phyloP scores from a whole-genome alignment of 2,888 invertebrate species.

The Hecatera dysodea region DNA sequence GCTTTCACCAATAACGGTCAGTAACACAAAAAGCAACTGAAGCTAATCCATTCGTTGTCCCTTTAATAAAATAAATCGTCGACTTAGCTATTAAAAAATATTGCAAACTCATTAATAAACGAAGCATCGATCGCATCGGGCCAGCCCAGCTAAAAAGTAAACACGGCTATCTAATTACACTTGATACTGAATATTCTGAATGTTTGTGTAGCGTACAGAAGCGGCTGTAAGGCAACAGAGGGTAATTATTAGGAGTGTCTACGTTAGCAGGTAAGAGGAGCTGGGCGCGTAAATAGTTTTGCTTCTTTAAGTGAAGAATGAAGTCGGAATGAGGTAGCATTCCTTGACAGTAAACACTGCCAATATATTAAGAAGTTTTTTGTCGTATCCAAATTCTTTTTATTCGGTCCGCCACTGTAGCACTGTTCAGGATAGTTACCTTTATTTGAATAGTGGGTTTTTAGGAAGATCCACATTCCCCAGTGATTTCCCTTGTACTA shows the following conservation, averaged over 20 bases:
- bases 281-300: slow-evolving; percentile 14
- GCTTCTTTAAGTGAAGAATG: slow-evolving; percentile 3
- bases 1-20: background rate
- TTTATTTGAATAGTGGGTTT: background rate
- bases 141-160: slow-evolving; percentile 40
- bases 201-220: slow-evolving; percentile 51
- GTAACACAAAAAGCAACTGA: background rate
- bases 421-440: background rate
- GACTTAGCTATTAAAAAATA: slow-evolving; percentile 8
- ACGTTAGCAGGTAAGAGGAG: slow-evolving; percentile 54
- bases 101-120: slow-evolving; percentile 17
- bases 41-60: slow-evolving; percentile 12
- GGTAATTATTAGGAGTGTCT: slow-evolving; percentile 55
- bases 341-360: background rate
- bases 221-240: slow-evolving; percentile 43
- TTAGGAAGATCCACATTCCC: background rate
- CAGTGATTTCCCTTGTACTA: background rate
- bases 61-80: slow-evolving; percentile 13
- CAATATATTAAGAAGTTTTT: background rate
- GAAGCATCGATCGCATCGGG: background rate
- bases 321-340: background rate
- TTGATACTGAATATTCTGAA: slow-evolving; percentile 25
- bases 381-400: background rate
- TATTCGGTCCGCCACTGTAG: background rate
- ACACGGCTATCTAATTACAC: slow-evolving; percentile 57